Conservation (phyloP, 2,113 vertebrate genomes). For the Oryzias curvinotus region DNA sequence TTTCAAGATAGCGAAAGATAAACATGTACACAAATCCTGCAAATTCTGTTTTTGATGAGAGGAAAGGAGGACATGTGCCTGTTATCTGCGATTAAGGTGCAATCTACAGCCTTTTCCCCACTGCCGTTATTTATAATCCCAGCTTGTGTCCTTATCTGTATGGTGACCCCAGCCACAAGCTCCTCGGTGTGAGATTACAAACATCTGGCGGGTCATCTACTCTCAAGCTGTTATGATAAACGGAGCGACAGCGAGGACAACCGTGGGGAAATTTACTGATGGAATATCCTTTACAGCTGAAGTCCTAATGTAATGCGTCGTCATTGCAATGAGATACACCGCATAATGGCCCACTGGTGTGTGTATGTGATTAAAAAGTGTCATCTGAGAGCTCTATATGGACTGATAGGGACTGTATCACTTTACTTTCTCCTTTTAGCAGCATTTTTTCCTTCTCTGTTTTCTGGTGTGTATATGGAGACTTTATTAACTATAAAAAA, state of each 20-base stretch:
- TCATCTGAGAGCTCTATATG: constrained; percentile 59
- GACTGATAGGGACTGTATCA: constrained; percentile 53
- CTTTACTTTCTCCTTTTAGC: constrained; percentile 30
- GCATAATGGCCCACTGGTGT: constrained; percentile 42
- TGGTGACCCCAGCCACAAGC: constrained; percentile 51
- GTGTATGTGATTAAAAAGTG: constrained; percentile 68
- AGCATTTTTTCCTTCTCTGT: background rate
- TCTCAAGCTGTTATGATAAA: constrained; percentile 69
- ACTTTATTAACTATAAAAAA: background rate
- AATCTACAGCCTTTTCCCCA: constrained; percentile 49
- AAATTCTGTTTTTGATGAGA: background rate
- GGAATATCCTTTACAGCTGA: constrained; percentile 43
- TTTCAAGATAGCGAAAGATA: constrained; percentile 4
- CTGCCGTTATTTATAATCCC: constrained; percentile 62
- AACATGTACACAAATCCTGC: background rate
- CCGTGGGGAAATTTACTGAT: constrained; percentile 31
- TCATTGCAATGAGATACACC: constrained; percentile 62
- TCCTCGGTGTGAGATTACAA: constrained; percentile 70
- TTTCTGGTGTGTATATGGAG: constrained; percentile 9
- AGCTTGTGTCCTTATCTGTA: constrained; percentile 66
- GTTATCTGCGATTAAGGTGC: constrained; percentile 37
- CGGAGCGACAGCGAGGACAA: constrained; percentile 35
- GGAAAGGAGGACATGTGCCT: constrained; percentile 31
- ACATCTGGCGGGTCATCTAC: constrained; percentile 74
- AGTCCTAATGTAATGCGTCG: constrained; percentile 52